Evolutionary conservation across 2,797 vertebrate genomes (phyloP), one percentile per base, ranked within the genome.

Genomic region (Melanotaenia pygmaea): DNA sequence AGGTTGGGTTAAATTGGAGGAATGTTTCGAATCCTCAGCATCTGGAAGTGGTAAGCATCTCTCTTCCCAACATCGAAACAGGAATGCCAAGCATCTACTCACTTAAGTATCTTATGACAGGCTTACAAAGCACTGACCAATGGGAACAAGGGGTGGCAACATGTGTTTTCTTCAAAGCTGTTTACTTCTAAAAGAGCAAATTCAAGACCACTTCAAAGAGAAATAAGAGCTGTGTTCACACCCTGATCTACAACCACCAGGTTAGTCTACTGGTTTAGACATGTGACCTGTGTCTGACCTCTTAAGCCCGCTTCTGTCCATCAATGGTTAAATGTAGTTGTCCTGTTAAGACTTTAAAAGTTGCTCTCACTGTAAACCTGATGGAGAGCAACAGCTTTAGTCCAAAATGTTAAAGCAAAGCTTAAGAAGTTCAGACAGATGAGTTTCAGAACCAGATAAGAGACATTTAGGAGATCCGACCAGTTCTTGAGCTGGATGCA

Each of bases 41-140:
- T 92, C 91, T 94, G 94, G 91, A 90, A 82, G 50, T 65, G 77
- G 53, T 93, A 75, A 82, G 40, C 10, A 5, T 5, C 24, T 18
- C 26, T 20, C 4, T 14, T n/a, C 22, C n/a, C 30, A 69, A 32
- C 56, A 73, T 58, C 67, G 66, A 71, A 76, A 74, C 20, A 32
- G 54, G 81, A 80, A 91, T 81, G 81, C 64, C 13, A 67, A 65
- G 64, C 60, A 83, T 87, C 74, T 50, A 13, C n/a, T 38, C 74
- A 47, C 13, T 62, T 71, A 59, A 65, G 81, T 69, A 82, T 79
- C 80, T 74, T 12, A 74, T 62, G 66, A 84, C 75, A 69, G 63
- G 70, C 81, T 75, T 71, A 67, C 40, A 64, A 67, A 63, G 37
- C 66, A 45, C 43, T 0, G 37, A 70, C 91, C 94, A 94, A 93